Evolutionary conservation across 2,888 invertebrate genomes (phyloP).

Genomic region (Hyppa rectilinea): DNA sequence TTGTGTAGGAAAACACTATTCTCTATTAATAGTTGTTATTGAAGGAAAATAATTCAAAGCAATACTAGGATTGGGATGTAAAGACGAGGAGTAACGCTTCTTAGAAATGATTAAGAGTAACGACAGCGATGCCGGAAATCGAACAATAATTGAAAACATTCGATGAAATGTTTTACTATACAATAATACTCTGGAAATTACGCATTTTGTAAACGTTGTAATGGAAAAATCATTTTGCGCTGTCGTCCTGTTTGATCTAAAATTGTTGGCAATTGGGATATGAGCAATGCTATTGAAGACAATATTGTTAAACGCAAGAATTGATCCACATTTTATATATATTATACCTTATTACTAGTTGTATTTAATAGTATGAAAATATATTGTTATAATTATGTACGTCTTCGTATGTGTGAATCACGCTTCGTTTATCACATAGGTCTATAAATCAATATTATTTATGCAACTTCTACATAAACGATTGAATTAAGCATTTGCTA

Average conservation of each 20-base stretch:
- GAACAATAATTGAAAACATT: constrained; percentile 25
- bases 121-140: constrained; percentile 30
- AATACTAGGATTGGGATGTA: constrained; percentile 73
- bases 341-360: constrained; percentile 77
- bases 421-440: constrained; percentile 58
- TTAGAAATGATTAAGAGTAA: constrained; percentile 35
- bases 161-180: constrained; percentile 25
- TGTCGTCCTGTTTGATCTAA: constrained; percentile 68
- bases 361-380: constrained; percentile 79
- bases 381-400: constrained; percentile 76
- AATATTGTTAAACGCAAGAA: constrained; percentile 89
- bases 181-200: constrained; percentile 33
- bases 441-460: constrained; percentile 51
- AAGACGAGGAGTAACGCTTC: constrained; percentile 55
- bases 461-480: constrained; percentile 37
- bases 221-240: constrained; percentile 51
- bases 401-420: constrained; percentile 67
- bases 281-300: constrained; percentile 88
- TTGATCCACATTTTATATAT: constrained; percentile 87
- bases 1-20: constrained; percentile 55
- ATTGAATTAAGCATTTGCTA: constrained; percentile 45
- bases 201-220: constrained; percentile 52
- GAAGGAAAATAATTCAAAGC: constrained; percentile 74
- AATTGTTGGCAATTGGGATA: constrained; percentile 76
- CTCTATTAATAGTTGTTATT: constrained; percentile 64